These are phyloP conservation scores for Ernsta delagoae DNA, from an alignment of 2,888 invertebrate genomes.

Conservation along the genomic window DNA sequence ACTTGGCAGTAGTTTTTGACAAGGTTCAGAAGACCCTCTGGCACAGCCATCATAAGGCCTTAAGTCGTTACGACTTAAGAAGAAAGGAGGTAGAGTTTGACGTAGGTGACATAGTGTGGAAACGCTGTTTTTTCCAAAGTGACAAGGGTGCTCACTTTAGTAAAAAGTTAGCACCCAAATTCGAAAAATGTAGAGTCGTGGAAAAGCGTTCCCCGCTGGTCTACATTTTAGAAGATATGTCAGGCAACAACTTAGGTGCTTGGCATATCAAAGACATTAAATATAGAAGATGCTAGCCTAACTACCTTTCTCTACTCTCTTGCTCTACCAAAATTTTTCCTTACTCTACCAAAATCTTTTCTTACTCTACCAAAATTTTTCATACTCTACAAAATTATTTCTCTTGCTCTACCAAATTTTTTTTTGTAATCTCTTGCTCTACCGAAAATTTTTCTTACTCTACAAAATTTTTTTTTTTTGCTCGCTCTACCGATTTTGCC, in stretches of 20 bases:
- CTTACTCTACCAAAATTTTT: too few species aligned
- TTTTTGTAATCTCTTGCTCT: too few species aligned
- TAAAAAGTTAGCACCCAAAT: conserved; percentile 2
- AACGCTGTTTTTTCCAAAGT: neutral
- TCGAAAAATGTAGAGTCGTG: neutral
- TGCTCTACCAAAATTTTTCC: neutral
- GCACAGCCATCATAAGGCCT: neutral
- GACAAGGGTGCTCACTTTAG: conserved; percentile 3
- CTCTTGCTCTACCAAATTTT: too few species aligned
- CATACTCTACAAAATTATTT: too few species aligned
- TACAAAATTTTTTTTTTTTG: too few species aligned
- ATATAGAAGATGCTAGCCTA: neutral
- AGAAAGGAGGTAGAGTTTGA: neutral
- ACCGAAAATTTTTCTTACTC: too few species aligned
- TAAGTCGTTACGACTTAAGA: neutral
- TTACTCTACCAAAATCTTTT: too few species aligned
- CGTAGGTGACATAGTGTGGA: neutral
- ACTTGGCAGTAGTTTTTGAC: neutral
- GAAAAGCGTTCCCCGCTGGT: neutral
- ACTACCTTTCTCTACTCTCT: neutral
- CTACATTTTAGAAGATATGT: neutral
- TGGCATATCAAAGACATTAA: conserved; percentile 5
- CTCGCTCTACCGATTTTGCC: too few species aligned
- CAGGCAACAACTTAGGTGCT: neutral
- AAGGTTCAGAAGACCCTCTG: neutral